Evolutionary conservation across 2,797 vertebrate genomes (phyloP).

Genomic region (Malacoraja senta): DNA sequence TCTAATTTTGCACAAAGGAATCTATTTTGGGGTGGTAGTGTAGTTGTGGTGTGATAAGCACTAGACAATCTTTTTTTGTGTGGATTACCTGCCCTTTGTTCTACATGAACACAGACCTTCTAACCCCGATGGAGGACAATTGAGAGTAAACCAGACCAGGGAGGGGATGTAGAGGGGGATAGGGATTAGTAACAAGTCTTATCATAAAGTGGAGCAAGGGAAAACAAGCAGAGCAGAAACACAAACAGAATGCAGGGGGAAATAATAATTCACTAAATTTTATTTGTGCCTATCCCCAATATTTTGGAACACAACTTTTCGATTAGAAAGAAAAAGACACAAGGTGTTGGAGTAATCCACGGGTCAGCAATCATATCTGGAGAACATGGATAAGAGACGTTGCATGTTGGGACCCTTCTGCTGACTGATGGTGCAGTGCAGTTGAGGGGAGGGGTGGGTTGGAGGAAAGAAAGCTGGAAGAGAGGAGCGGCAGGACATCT

Average conservation of each 20-base stretch:
- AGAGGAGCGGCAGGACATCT: too few species aligned
- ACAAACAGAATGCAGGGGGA: background rate
- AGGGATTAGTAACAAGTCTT: background rate
- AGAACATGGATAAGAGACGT: too few species aligned
- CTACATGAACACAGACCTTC: background rate
- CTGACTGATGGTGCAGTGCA: too few species aligned
- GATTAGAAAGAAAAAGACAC: background rate
- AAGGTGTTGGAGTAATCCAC: too few species aligned
- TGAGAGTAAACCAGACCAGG: background rate
- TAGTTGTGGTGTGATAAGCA: background rate
- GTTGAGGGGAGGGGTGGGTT: too few species aligned
- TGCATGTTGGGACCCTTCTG: too few species aligned
- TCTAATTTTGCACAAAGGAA: background rate
- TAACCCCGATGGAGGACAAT: background rate
- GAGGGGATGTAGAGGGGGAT: too few species aligned
- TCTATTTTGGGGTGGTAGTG: background rate
- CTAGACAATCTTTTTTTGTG: too few species aligned
- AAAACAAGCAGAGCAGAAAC: background rate
- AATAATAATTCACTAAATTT: background rate
- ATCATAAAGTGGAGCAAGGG: background rate
- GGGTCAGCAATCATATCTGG: too few species aligned
- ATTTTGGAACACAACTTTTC: background rate
- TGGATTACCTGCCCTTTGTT: too few species aligned
- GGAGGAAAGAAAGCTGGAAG: too few species aligned
- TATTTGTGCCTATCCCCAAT: background rate